Evolutionary conservation across 2,113 vertebrate genomes (phyloP), one percentile per base, ranked within the genome.

Genomic region (Sminthopsis crassicaudata): DNA sequence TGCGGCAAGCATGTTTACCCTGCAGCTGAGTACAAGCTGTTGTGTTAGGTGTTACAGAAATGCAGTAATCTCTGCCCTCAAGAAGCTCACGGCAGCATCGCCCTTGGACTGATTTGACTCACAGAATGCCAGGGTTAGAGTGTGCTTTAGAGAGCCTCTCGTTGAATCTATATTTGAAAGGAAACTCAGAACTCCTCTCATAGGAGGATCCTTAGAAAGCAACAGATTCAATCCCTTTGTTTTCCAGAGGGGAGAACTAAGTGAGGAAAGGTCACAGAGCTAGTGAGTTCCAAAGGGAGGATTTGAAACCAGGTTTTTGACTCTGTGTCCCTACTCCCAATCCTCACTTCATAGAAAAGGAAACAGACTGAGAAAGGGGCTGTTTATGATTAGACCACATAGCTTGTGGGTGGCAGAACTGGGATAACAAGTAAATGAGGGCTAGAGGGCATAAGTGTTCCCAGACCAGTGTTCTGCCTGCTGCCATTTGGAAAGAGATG

Each of bases 401-500:
- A 84, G 67, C n/a, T 84, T 30, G 2, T 84, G n/a, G n/a, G 19
- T 22, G 67, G n/a, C 67, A 84, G 67, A 84, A 7, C n/a, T 42
- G n/a, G 7, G 67, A 84, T 42, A 84, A 84, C 9, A 19, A 23
- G 22, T 42, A 42, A 76, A 84, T 46, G 54, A 89, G 67, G 57
- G 53, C 90, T 27, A 90, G 93, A 92, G 90, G 91, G 46, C 25
- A 88, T 2, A 8, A 94, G 46, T 91, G 26, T 95, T 91, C 9
- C 10, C 60, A 91, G 27, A 67, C 27, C 57, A 25, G 26, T 60
- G n/a, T 8, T 94, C 27, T 93, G 5, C 2, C 10, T 93, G 51
- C 46, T 97, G 89, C 55, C 2, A 60, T 95, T 84, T 97, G 90
- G 8, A 92, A 93, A 51, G 27, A 30, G 26, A 48, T 91, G 36